A percentile compares a stretch with the other conserved stretches of the same genome.
Conservation (phyloP, 2,797 vertebrate genomes). For the Avahi laniger region DNA sequence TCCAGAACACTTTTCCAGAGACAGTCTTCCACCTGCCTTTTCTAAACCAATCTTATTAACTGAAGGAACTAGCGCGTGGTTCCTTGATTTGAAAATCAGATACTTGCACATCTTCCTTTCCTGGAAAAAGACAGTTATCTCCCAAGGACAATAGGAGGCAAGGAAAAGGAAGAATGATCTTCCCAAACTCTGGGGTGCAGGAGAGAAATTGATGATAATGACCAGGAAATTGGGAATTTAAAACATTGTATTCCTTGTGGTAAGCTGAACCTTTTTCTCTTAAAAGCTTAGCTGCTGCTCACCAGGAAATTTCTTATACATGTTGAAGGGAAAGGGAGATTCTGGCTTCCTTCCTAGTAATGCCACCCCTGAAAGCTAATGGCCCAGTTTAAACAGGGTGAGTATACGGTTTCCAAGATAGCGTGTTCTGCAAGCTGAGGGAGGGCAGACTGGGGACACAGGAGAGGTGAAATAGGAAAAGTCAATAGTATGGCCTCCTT, state of each 20-base stretch:
- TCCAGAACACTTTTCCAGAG: not conserved
- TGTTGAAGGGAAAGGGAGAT: not conserved
- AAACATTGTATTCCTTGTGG: not conserved
- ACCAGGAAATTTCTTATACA: not conserved
- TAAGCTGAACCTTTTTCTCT: not conserved
- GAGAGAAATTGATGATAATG: not conserved
- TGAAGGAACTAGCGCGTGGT: not conserved
- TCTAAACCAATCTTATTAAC: not conserved
- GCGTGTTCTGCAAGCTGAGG: not conserved
- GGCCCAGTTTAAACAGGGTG: not conserved
- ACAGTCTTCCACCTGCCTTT: not conserved
- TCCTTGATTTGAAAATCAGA: slow-evolving; percentile 11
- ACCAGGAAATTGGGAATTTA: not conserved
- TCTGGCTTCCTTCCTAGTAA: not conserved
- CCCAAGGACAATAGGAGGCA: not conserved
- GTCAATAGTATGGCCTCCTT: not conserved
- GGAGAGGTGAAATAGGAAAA: not conserved
- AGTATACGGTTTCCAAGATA: not conserved
- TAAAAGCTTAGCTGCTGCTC: not conserved
- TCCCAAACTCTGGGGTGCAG: not conserved
- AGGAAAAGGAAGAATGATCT: not conserved
- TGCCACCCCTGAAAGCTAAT: not conserved
- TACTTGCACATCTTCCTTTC: not conserved
- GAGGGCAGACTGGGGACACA: not conserved
- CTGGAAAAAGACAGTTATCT: slow-evolving; percentile 13